Base-by-base conservation (phyloP, 2,888 invertebrate species). In the Pyrochroa serraticornis region DNA sequence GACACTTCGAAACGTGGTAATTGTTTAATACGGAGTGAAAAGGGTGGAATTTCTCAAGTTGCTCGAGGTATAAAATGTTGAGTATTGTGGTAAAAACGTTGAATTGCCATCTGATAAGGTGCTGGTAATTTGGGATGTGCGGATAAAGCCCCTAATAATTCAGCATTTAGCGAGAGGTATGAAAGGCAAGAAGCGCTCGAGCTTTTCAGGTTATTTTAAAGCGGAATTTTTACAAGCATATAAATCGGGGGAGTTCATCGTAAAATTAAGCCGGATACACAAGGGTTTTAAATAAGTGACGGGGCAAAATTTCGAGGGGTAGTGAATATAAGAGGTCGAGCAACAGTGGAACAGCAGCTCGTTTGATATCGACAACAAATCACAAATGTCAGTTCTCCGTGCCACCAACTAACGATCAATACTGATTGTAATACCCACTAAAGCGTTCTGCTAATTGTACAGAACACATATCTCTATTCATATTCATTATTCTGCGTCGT, bases 321-420 rank as follows among this genome's bases (percentile, higher is more conserved):
- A 44, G 44, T 50, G 50, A 44, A 44, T 35, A 22, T 22, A 53
- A 53, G 54, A 54, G 54, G 49, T 57, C 39, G 57, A 45, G 46
- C 57, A 43, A 55, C 46, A 46, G 54, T 46, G 35, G 45, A 50
- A 51, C 57, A 39, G 44, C 50, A 50, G 52, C 59, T 64, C 60
- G 66, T 68, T 66, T 72, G 72, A 72, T 72, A 75, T 75, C 71
- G 73, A 75, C 75, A 75, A 72, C 73, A 75, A 76, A 74, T 76
- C 75, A 75, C 72, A 73, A 75, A 74, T 71, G 74, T 71, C 75
- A 74, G 70, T 71, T 64, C 70, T 71, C 66, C 67, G 63, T 66
- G 67, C 67, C 63, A 64, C 65, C 59, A 68, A 66, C 66, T 64
- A 63, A 63, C 71, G 75, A 76, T 76, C 76, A 75, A 76, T 76